Evolutionary conservation across 92 coral and sea anemone genomes (phyloP).

Genomic region (Nematostella vectensis): DNA sequence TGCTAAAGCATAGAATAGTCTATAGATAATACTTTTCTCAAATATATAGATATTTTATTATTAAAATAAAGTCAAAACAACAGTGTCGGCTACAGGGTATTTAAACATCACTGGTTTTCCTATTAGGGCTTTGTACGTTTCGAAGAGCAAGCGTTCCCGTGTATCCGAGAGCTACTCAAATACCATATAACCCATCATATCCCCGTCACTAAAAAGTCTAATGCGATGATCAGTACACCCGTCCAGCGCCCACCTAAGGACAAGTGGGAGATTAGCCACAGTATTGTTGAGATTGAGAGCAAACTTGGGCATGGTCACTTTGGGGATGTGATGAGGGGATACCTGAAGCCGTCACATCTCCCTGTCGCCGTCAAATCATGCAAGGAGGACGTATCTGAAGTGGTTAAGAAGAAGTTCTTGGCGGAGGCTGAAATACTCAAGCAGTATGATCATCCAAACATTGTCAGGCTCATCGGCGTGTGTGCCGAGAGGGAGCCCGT

Average conservation of each 20-base stretch:
- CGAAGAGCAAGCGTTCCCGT: slow-evolving; percentile 85
- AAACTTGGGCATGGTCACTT: slow-evolving; percentile 94
- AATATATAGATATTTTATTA: too few relatives aligned
- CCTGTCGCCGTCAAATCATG: slow-evolving; percentile 92
- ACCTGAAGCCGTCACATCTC: slow-evolving; percentile 39
- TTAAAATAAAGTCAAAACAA: too few relatives aligned
- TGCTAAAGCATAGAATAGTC: too few relatives aligned
- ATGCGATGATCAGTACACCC: slow-evolving; percentile 52
- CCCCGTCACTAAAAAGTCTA: slow-evolving; percentile 78
- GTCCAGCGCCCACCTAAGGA: slow-evolving; percentile 35
- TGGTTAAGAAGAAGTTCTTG: slow-evolving; percentile 73
- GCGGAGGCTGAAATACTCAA: slow-evolving; percentile 90
- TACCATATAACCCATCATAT: slow-evolving; percentile 58
- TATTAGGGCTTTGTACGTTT: slow-evolving; percentile 76
- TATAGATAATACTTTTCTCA: too few relatives aligned
- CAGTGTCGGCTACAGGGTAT: too few relatives aligned
- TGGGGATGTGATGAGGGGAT: slow-evolving; percentile 95
- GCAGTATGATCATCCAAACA: slow-evolving; percentile 94
- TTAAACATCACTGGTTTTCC: too few relatives aligned
- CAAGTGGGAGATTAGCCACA: slow-evolving; percentile 66
- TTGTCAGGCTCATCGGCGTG: slow-evolving; percentile 85
- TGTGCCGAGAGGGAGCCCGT: slow-evolving; percentile 87
- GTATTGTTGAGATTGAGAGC: slow-evolving; percentile 32
- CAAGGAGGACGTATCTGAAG: slow-evolving; percentile 55
- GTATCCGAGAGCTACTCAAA: slow-evolving; percentile 61